Conservation (phyloP, 2,888 invertebrate genomes). For the Caenorhabditis panamensis region DNA sequence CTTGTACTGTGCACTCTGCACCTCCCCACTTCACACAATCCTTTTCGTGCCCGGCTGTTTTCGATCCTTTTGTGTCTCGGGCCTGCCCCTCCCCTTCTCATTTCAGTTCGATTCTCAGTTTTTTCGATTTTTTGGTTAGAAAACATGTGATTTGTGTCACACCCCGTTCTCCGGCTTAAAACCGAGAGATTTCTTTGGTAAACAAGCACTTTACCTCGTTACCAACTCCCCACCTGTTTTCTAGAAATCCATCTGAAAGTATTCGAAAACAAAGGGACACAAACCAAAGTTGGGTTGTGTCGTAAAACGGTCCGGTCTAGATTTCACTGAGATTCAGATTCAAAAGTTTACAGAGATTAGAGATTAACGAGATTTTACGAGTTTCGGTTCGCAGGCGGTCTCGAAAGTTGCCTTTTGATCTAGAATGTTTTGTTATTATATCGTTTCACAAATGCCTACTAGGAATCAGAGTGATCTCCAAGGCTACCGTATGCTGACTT, state of each 20-base stretch:
- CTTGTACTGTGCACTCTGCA: conserved; percentile 17
- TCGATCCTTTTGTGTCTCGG: conserved; percentile 31
- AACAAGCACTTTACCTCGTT: not conserved
- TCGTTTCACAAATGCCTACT: too few species aligned
- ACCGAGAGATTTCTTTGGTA: not conserved
- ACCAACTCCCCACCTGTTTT: not conserved
- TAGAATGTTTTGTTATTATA: not conserved
- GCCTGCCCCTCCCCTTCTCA: conserved; percentile 14
- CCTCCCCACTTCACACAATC: conserved; percentile 1
- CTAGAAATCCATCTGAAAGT: not conserved
- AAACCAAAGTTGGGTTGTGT: not conserved
- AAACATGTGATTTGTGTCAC: conserved; percentile 8
- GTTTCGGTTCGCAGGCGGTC: not conserved
- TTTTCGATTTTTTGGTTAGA: conserved; percentile 15
- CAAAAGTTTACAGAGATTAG: too few species aligned
- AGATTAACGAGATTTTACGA: not conserved
- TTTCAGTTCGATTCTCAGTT: conserved; percentile 10
- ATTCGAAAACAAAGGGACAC: not conserved
- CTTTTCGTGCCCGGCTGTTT: conserved; percentile 22
- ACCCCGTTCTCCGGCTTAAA: not conserved
- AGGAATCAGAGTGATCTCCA: too few species aligned
- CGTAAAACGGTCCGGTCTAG: not conserved
- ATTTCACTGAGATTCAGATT: not conserved
- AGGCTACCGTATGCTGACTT: too few species aligned
- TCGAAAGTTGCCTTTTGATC: not conserved